phyloP scores from a whole-genome alignment of 1,140 invertebrate species.

The Centruroides sculpturatus region DNA sequence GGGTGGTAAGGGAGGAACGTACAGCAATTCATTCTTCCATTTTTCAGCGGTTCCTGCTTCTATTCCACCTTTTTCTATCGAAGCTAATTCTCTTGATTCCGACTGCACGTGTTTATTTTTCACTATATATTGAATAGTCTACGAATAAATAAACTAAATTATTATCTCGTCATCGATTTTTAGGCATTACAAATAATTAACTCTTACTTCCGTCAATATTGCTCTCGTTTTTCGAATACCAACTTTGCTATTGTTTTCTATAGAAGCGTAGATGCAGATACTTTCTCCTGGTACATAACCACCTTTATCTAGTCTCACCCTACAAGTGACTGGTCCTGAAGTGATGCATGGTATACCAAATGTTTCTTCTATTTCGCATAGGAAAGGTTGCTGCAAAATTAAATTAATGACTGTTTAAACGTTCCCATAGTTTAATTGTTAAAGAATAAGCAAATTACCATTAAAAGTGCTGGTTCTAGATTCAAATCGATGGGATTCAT shows the following conservation, averaged over 20 bases:
- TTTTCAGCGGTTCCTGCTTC: slow-evolving; percentile 61
- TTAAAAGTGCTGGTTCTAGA: slow-evolving; percentile 68
- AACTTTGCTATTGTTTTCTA: slow-evolving; percentile 68
- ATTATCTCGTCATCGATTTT: too few species aligned
- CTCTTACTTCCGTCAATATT: slow-evolving; percentile 54
- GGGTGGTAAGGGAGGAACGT: slow-evolving; percentile 87
- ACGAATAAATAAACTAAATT: not conserved
- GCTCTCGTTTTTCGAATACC: slow-evolving; percentile 57
- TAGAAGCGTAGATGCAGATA: slow-evolving; percentile 65
- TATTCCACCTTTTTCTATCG: slow-evolving; percentile 64
- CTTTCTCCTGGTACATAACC: slow-evolving; percentile 88
- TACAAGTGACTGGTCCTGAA: slow-evolving; percentile 63
- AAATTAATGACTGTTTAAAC: too few species aligned
- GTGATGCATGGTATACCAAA: slow-evolving; percentile 75
- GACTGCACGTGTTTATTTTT: slow-evolving; percentile 62
- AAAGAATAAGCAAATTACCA: slow-evolving; percentile 46
- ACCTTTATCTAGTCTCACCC: slow-evolving; percentile 71
- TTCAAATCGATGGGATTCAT: slow-evolving; percentile 93
- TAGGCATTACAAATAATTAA: too few species aligned
- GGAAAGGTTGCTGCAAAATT: slow-evolving; percentile 64
- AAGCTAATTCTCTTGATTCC: slow-evolving; percentile 70
- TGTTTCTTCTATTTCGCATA: slow-evolving; percentile 76
- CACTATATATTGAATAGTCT: slow-evolving; percentile 81
- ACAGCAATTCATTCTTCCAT: slow-evolving; percentile 79
- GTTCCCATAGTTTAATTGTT: not conserved